Evolutionary conservation across 2,888 invertebrate genomes (phyloP), one percentile per base, ranked within the genome.

Genomic region (Tineola bisselliella): DNA sequence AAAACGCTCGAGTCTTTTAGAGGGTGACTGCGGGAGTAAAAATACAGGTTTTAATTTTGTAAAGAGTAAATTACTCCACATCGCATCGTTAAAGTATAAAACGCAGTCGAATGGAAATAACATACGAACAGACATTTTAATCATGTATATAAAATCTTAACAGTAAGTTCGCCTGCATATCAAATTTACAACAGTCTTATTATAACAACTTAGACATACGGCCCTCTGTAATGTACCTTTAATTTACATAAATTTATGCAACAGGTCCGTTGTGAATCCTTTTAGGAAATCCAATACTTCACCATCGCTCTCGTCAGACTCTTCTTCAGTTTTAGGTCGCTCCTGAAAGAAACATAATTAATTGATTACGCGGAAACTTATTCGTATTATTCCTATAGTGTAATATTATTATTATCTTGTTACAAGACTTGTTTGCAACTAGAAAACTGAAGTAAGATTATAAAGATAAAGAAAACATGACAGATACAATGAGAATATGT

Each of bases 191-290:
- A 38, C 38, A 38, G 38, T 38, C 38, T 38, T 38, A 38, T 38
- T 38, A 6, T 25, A 38, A 12, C 11, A 6, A 38, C n/a, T 38
- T 38, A 38, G 2, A 38, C 10, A 38, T 38, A n/a, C 38, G 3
- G 38, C 1, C 38, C 11, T 38, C 38, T 6, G 10, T n/a, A n/a
- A n/a, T n/a, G 10, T 38, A 38, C 38, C 38, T 12, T 38, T 38
- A 38, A 38, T 62, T 62, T 48, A 60, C 62, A 77, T 66, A 65
- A 87, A 84, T 65, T 79, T 76, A 59, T 86, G 79, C 56, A 86
- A 66, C 63, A 86, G 74, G 66, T 84, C 84, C 52, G 80, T 79
- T 60, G 84, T 86, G 72, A 86, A 72, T 65, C 82, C 87, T 64
- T 74, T 73, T 33, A 87, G 68, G 71, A 79, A 84, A 65, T 79